Base-by-base conservation (phyloP, 2,888 invertebrate genomes). In the Dolichomitus sp. region DNA sequence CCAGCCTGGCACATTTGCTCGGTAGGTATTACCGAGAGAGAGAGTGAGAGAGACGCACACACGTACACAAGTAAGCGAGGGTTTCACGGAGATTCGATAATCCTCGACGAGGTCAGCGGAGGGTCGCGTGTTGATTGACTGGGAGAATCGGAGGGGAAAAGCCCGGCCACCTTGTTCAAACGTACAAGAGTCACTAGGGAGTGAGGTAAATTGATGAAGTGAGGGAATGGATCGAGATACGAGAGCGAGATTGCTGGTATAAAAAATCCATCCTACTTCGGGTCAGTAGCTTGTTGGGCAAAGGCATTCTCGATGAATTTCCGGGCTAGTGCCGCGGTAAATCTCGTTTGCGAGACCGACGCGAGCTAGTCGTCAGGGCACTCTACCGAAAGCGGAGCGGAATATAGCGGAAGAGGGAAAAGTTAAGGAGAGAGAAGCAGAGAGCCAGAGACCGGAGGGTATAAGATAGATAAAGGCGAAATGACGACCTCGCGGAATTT, bases 81-180 rank as follows among this genome's bases (percentile, higher is more conserved):
- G 70, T 82, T 80, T 72, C 80, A 75, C 76, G 80, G 74, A 87
- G 87, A 89, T 88, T 87, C 84, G 88, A 88, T 90, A 89, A 91
- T 87, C 80, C 80, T 72, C 74, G 79, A 78, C 84, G 86, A 88
- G 89, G 86, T 85, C 85, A 87, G 66, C 65, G 80, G 45, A 85
- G 85, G 88, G 87, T 87, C 86, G 74, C 79, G 81, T 84, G 88
- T 88, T 86, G 89, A 90, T 90, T 87, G 86, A 87, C 66, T 82
- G 68, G 77, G 69, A 77, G 78, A 72, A 68, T 80, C 80, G 80
- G 77, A 82, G 78, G 83, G 73, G 77, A 81, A 81, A 80, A 66
- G 66, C 54, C 42, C 42, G 23, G 57, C 63, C 54, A 68, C 79
- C 75, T 79, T 79, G 75, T 73, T 75, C 79, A 40, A 59, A 65